Evolutionary conservation across 2,113 vertebrate genomes (phyloP).

Genomic region (Leucopsar rothschildi): DNA sequence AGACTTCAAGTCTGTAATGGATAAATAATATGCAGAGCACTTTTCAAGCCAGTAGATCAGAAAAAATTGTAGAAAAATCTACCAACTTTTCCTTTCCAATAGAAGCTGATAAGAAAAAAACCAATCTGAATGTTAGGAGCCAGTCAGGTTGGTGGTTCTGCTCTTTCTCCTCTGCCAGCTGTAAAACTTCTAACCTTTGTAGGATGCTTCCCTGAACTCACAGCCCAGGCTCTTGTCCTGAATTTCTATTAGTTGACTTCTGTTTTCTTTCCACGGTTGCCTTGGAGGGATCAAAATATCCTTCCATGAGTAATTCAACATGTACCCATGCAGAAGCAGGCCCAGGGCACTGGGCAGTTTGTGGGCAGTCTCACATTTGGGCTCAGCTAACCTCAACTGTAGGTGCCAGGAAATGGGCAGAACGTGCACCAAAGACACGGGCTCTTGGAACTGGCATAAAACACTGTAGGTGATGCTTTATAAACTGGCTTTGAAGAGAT

Average conservation of each 20-base stretch:
- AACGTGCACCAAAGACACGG: rapidly evolving
- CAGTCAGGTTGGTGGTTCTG: neutral
- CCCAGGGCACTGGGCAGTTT: neutral
- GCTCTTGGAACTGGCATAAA: neutral
- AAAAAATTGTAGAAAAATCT: neutral
- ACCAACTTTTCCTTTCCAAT: neutral
- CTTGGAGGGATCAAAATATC: neutral
- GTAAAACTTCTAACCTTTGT: neutral
- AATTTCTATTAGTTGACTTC: neutral
- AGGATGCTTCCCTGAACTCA: neutral
- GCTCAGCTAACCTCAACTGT: rapidly evolving
- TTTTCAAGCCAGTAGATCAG: neutral
- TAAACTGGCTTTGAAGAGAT: neutral
- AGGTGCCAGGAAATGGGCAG: neutral
- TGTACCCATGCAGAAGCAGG: neutral
- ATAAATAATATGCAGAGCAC: neutral
- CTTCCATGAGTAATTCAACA: neutral
- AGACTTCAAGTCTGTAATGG: neutral
- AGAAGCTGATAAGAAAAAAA: neutral
- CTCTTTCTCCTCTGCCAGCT: neutral
- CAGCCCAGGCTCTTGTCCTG: neutral
- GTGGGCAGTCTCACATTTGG: neutral
- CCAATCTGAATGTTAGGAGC: rapidly evolving
- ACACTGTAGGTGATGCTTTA: neutral
- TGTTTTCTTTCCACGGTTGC: neutral